These are phyloP conservation scores for Tragelaphus eurycerus DNA, from an alignment of 2,797 vertebrate genomes.

Conservation along the genomic window DNA sequence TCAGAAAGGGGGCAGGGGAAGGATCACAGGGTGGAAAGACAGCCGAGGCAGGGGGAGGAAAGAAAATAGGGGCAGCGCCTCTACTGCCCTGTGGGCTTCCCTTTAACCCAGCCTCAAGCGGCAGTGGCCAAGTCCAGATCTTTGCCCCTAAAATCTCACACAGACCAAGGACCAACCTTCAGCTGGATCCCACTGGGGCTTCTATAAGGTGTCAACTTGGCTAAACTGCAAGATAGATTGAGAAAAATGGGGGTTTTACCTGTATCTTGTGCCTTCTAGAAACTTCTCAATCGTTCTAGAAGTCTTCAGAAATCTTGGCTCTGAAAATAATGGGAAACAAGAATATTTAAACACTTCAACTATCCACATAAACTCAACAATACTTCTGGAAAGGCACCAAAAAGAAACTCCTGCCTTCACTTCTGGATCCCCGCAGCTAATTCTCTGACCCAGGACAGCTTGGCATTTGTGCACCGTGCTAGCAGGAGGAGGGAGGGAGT, in stretches of 20 bases:
- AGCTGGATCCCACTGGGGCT: not conserved
- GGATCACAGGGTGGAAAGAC: not conserved
- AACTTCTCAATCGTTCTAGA: not conserved
- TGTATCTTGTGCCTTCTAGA: not conserved
- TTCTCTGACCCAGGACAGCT: not conserved
- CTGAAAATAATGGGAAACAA: not conserved
- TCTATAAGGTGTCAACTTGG: not conserved
- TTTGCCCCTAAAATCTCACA: fast-evolving
- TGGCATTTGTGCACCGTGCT: not conserved
- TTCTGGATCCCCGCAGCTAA: not conserved
- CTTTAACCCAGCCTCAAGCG: not conserved
- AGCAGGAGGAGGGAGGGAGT: not conserved
- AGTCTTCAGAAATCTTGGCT: conserved; percentile 12
- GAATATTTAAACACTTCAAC: not conserved
- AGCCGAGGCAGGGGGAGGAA: fast-evolving
- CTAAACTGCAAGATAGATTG: fast-evolving
- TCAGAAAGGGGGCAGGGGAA: not conserved
- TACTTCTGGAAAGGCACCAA: not conserved
- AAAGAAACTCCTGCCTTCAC: not conserved
- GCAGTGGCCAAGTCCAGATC: fast-evolving
- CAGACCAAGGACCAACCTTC: not conserved
- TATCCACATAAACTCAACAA: not conserved
- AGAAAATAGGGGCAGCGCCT: fast-evolving
- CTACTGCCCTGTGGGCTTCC: not conserved
- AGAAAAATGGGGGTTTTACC: not conserved